These are phyloP conservation scores for Tetragnatha versicolor DNA, from an alignment of 1,140 invertebrate genomes.

Conservation along the genomic window DNA sequence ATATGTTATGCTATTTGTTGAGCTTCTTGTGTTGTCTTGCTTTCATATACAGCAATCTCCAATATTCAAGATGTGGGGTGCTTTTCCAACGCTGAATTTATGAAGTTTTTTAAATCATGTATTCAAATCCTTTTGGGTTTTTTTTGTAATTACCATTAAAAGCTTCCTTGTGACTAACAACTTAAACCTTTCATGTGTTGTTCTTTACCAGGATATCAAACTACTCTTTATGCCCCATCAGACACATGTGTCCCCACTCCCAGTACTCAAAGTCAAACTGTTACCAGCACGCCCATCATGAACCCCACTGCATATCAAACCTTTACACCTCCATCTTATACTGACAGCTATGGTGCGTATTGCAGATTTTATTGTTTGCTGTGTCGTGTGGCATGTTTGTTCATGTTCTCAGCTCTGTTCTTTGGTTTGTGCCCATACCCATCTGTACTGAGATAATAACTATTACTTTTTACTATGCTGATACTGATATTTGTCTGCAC, in stretches of 20 bases:
- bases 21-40: too few species aligned
- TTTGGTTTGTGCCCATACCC: not conserved
- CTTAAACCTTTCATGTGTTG: not conserved
- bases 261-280: constrained; percentile 41
- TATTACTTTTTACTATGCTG: not conserved
- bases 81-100: too few species aligned
- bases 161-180: too few species aligned
- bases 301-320: constrained; percentile 47
- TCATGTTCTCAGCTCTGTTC: not conserved
- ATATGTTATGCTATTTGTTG: too few species aligned
- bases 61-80: too few species aligned
- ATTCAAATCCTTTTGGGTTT: too few species aligned
- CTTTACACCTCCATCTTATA: constrained; percentile 37
- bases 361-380: not conserved
- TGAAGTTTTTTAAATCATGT: too few species aligned
- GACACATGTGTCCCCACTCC: constrained; percentile 44
- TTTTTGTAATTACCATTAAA: too few species aligned
- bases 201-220: constrained; percentile 29
- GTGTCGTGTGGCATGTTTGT: not conserved
- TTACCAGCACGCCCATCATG: constrained; percentile 33
- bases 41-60: too few species aligned
- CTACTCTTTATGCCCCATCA: constrained; percentile 42
- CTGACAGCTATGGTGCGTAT: constrained; percentile 45
- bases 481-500: not conserved
- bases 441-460: not conserved